Percentiles rank a stretch among this genome's conserved stretches.
These are phyloP conservation scores for Lagodon rhomboides DNA, from an alignment of 2,797 vertebrate species.

Conservation along the genomic window DNA sequence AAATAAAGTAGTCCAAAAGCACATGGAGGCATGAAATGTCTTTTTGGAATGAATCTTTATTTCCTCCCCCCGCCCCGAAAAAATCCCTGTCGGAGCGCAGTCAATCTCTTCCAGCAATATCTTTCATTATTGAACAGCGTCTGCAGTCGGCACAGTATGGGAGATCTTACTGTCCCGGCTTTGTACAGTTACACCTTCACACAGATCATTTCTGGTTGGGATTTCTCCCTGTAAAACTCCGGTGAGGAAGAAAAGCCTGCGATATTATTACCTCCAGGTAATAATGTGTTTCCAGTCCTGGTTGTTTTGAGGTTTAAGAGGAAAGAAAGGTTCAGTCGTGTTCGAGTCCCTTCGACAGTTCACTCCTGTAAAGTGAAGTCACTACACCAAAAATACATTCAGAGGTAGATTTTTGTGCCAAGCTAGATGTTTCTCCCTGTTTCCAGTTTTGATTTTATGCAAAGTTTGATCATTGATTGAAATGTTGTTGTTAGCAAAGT, in stretches of 20 bases:
- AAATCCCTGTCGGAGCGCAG: constrained; percentile 28
- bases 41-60: constrained; percentile 44
- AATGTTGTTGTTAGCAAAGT: too few relatives aligned
- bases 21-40: constrained; percentile 18
- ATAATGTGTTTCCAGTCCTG: neutral
- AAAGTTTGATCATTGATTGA: too few relatives aligned
- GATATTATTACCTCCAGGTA: neutral
- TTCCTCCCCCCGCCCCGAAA: neutral
- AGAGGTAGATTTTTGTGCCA: neutral
- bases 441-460: neutral
- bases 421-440: neutral
- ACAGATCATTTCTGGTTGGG: constrained; percentile 19
- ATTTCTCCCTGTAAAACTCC: constrained; percentile 2
- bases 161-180: constrained; percentile 8
- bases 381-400: too few relatives aligned
- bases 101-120: constrained; percentile 35
- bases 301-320: constrained; percentile 3
- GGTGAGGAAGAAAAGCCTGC: neutral
- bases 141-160: constrained; percentile 23
- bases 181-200: constrained; percentile 13
- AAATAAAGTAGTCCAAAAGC: constrained; percentile 19
- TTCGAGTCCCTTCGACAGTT: neutral
- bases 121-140: constrained; percentile 47
- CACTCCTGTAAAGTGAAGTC: too few relatives aligned
- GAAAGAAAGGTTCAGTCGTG: neutral